phyloP scores from a whole-genome alignment of 2,888 invertebrate species.

The Drosophila rellima region DNA sequence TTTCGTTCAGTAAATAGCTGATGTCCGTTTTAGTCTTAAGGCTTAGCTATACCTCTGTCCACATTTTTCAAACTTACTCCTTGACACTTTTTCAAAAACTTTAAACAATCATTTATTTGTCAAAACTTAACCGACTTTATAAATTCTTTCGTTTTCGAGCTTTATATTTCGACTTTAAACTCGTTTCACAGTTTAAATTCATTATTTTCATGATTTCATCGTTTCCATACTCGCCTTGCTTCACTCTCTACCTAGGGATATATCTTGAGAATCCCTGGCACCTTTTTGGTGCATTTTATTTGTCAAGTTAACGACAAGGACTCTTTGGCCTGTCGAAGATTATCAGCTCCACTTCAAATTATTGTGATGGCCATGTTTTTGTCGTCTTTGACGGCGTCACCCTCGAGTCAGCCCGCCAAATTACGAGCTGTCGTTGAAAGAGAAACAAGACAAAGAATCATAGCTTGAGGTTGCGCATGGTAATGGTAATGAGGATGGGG shows the following conservation, averaged over 20 bases:
- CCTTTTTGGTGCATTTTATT: conserved; percentile 40
- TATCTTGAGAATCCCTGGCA: conserved; percentile 9
- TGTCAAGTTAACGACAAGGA: conserved; percentile 31
- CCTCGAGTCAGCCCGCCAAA: conserved; percentile 44
- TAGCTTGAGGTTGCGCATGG: neutral
- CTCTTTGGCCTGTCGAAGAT: conserved; percentile 62
- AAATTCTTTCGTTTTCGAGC: too few species aligned
- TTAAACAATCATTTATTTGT: too few species aligned
- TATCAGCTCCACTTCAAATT: conserved; percentile 64
- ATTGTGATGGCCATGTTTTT: conserved; percentile 52
- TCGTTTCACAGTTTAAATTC: too few species aligned
- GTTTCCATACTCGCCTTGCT: neutral
- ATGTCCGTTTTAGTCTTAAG: neutral
- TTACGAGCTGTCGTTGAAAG: conserved; percentile 47
- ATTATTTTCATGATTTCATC: conserved; percentile 3
- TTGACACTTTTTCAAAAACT: too few species aligned
- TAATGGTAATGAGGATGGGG: neutral
- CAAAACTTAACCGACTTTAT: too few species aligned
- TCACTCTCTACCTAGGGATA: neutral
- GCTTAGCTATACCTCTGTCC: too few species aligned
- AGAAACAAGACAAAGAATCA: conserved; percentile 12
- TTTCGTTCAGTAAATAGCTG: conserved; percentile 2
- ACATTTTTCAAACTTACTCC: too few species aligned
- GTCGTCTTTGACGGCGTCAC: conserved; percentile 18
- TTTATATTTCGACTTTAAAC: too few species aligned